phyloP scores from a whole-genome alignment of 2,797 vertebrate species.

The Malacoctenus gilli region DNA sequence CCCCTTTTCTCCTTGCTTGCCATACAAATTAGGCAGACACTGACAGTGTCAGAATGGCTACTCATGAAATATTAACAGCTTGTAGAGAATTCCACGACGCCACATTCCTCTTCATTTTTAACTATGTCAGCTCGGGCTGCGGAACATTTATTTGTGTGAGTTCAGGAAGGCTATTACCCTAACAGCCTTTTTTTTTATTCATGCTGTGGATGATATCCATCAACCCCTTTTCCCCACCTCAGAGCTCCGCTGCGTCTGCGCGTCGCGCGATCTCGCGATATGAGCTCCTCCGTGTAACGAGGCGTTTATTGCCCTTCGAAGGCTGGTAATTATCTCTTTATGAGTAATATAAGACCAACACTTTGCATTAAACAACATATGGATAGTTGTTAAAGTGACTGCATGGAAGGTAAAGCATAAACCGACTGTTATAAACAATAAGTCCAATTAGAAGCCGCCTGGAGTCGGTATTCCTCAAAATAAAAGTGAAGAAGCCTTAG shows the following conservation, averaged over 20 bases:
- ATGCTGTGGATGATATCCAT: slow-evolving; percentile 48
- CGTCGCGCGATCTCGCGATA: too few relatives aligned
- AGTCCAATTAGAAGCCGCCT: slow-evolving; percentile 38
- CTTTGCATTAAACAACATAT: slow-evolving; percentile 47
- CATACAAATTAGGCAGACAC: slow-evolving; percentile 74
- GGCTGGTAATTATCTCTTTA: slow-evolving; percentile 46
- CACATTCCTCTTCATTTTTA: slow-evolving; percentile 79
- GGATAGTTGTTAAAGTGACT: slow-evolving; percentile 47
- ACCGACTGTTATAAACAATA: slow-evolving; percentile 40
- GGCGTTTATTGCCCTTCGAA: slow-evolving; percentile 60
- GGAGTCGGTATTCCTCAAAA: slow-evolving; percentile 21
- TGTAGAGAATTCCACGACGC: slow-evolving; percentile 77
- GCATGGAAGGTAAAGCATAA: slow-evolving; percentile 42
- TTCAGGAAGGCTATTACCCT: slow-evolving; percentile 69
- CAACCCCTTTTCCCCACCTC: slow-evolving; percentile 34
- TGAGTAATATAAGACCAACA: slow-evolving; percentile 38
- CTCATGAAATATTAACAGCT: slow-evolving; percentile 84
- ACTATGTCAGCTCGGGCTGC: slow-evolving; percentile 74
- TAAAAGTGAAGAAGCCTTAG: slow-evolving; percentile 23
- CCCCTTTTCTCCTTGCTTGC: slow-evolving; percentile 47
- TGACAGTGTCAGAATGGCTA: slow-evolving; percentile 72
- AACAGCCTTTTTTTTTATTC: slow-evolving; percentile 27
- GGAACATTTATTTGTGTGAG: slow-evolving; percentile 72
- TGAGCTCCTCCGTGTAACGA: not conserved
- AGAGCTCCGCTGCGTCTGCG: too few relatives aligned